Base-by-base conservation (phyloP, 2,113 vertebrate species). In the Silurus glanis region DNA sequence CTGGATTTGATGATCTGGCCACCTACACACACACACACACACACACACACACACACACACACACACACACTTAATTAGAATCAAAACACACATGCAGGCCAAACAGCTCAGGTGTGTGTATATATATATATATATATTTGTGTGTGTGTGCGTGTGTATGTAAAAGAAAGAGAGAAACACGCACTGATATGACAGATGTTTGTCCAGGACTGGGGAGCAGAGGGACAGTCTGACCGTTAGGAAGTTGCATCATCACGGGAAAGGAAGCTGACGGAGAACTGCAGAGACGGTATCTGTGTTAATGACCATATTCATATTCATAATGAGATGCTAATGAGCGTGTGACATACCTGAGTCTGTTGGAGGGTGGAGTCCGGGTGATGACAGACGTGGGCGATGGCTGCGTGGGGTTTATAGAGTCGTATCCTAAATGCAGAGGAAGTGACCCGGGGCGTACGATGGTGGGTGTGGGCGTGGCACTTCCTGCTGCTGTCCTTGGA, bases 161-260 rank as follows among this genome's bases (percentile, higher is more conserved):
- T 19, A 61, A 51, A n/a, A 23, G 9, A n/a, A 25, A 55, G 16
- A n/a, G 28, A 0, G 47, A 53, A 3, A 67, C 12, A 82, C 83
- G 97, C 93, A 99, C 98, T 94, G 98, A 99, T 92, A 99, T 99
- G 89, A 99, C 98, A 72, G 98, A 99, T 64, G 97, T 97, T 94
- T 99, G 98, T 14, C 96, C 94, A 1, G 97, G 95, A 85, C 97
- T 97, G 49, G 97, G 97, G n/a, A 99, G 93, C 69, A 99, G 95
- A 64, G 98, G 97, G 91, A 99, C 91, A 45, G 96, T 93, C 91
- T 98, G 98, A 12, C 98, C 98, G n/a, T 98, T 99, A 5, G 97
- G 95, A 9, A 99, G 96, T 91, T 99, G 98, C 95, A 98, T 97
- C 83, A 99, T 95, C 8, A 98, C 93, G 0, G 98, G 96, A 85